phyloP scores from a whole-genome alignment of 2,797 vertebrate genomes.

The Catharus ustulatus region DNA sequence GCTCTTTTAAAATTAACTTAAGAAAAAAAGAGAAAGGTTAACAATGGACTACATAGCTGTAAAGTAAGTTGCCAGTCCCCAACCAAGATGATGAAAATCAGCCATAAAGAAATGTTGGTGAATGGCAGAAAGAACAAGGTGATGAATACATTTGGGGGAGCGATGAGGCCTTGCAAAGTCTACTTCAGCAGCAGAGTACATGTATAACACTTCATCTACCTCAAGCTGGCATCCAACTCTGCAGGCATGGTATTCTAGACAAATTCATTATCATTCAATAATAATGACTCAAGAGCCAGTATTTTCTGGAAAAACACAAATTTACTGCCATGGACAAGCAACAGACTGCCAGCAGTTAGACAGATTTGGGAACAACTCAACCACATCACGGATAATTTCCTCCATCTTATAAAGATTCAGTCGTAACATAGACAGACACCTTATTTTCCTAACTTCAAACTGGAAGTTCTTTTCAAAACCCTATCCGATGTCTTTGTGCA shows the following conservation, averaged over 20 bases:
- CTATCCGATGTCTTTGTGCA: neutral
- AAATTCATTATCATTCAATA: neutral
- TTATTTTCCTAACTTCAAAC: neutral
- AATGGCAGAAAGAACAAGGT: constrained; percentile 1
- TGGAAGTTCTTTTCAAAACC: neutral
- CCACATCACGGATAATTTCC: neutral
- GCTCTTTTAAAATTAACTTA: neutral
- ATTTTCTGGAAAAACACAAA: neutral
- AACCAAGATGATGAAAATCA: constrained; percentile 14
- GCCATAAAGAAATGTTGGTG: constrained; percentile 8
- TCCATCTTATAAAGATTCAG: neutral
- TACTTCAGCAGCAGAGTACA: neutral
- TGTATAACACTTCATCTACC: neutral
- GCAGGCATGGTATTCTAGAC: neutral
- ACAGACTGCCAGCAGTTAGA: neutral
- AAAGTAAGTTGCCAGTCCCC: constrained; percentile 20
- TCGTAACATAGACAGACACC: neutral
- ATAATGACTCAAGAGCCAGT: neutral
- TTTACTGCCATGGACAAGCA: neutral
- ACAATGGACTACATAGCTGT: neutral
- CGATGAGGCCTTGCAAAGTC: neutral
- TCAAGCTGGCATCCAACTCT: constrained; percentile 3
- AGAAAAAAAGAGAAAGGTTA: neutral
- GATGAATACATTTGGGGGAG: neutral
- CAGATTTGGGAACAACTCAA: neutral